Evolutionary conservation across 1,140 invertebrate genomes (phyloP), one percentile per base, ranked within the genome.

Genomic region (Dreissena polymorpha): DNA sequence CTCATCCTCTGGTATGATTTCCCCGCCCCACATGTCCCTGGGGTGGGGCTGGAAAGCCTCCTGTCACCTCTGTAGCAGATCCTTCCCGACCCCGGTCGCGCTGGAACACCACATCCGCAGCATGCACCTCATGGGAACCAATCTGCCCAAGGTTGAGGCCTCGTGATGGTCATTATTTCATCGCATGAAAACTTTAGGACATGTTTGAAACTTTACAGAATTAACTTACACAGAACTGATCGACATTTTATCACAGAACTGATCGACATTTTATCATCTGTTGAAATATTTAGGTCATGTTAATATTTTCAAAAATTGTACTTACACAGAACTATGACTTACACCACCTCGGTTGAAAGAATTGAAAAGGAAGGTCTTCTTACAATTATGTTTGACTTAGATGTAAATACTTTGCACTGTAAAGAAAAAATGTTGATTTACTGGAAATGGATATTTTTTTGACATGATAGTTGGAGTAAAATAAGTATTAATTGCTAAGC

Each of bases 21-120:
- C 84, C 70, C 86, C 83, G 49, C 67, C 70, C 23, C 77, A 83
- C 50, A 82, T 84, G 51, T 81, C 51, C 75, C 80, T 63, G 70
- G 83, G 83, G 27, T 91, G 87, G 85, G 55, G 91, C 72, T 92
- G 86, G 89, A 85, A 93, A 88, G 91, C 92, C 84, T 85, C 89
- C 85, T 80, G 93, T 83, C 92, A 92, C 78, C 68, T 93, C n/a
- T 94, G 93, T 86, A 92, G 87, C 65, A 91, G 93, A 80, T 90
- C 90, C 18, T 93, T 91, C 85, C 85, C 90, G 18, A 91, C 92
- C 21, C 86, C 90, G 25, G 84, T 84, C 10, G 89, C 93, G 10
- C 83, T 93, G 6, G 93, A 93, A 65, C 87, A 91, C 39, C 93
- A 93, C 85, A 84, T 93, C 27, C 89, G 93, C 84, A 86, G 86